phyloP scores from a whole-genome alignment of 2,797 vertebrate species.

The Eupleurogrammus muticus region DNA sequence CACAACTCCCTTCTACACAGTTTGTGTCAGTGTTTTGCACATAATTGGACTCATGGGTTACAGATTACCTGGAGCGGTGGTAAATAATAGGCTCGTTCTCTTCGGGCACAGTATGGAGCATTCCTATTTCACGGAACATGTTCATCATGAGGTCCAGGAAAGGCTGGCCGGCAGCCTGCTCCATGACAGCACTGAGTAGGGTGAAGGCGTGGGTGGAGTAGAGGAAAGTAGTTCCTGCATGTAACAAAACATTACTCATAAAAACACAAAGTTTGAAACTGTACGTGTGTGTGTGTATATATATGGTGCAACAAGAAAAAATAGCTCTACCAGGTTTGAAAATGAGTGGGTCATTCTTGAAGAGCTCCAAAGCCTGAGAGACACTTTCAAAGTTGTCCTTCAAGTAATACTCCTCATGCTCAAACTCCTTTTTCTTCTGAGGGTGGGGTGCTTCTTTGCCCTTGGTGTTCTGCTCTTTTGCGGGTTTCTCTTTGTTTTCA shows the following conservation, averaged over 20 bases:
- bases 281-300: not conserved
- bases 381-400: conserved; percentile 93
- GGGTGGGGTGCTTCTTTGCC: conserved; percentile 69
- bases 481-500: conserved; percentile 59
- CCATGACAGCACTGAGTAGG: conserved; percentile 92
- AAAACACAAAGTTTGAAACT: not conserved
- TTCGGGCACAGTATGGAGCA: conserved; percentile 92
- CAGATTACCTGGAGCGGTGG: conserved; percentile 93
- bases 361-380: conserved; percentile 90
- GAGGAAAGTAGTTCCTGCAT: conserved; percentile 91
- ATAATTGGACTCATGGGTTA: not conserved
- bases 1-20: not conserved
- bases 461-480: conserved; percentile 67
- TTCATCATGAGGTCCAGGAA: conserved; percentile 94
- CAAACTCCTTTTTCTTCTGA: conserved; percentile 89
- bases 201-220: conserved; percentile 97
- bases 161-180: conserved; percentile 88
- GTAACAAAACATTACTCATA: not conserved
- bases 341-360: conserved; percentile 95
- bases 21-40: not conserved
- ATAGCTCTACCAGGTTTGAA: conserved; percentile 92
- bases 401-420: conserved; percentile 94
- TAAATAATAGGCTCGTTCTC: conserved; percentile 96
- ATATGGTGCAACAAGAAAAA: not conserved
- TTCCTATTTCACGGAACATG: conserved; percentile 94